Evolutionary conservation across 2,113 vertebrate species (phyloP), one percentile per base, ranked within the genome.

Genomic region (Antidorcas marsupialis): DNA sequence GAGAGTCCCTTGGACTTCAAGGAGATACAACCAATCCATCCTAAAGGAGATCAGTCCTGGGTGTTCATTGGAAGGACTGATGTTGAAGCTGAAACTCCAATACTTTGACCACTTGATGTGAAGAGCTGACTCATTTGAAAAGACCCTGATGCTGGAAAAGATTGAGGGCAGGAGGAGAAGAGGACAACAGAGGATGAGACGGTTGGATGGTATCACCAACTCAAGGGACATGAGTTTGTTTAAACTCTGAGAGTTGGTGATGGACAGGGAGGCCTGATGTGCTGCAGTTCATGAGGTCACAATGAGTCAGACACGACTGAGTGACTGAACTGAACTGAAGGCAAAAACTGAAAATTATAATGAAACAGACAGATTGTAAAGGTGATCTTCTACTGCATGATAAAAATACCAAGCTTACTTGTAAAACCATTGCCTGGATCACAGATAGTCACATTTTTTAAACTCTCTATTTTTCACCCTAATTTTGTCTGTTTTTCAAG

Each of bases 221-320:
- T 67, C 16, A 1, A n/a, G 5, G 64, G 17, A n/a, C 17, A 19
- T 67, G 33, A 16, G 64, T 67, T n/a, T 67, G 64, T 33, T 16
- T n/a, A 4, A 19, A n/a, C 64, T 19, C 16, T 0, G 1, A 16
- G 4, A 67, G 2, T 10, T 67, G 15, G 7, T 67, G 15, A n/a
- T 67, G 64, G 64, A n/a, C 17, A 67, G 16, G 16, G 33, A 67
- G 62, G 16, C 16, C 33, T 67, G 3, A 3, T 2, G 4, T 19
- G 4, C 64, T 67, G 64, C 0, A 9, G 4, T 19, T 67, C 64
- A 19, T 19, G 33, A 2, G 16, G 16, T 67, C 0, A 0, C 30
- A 67, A n/a, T n/a, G 64, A 67, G 8, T 19, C 2, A 2, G 3
- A 10, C 7, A 67, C 0, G 64, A 67, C 64, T 67, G 64, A 19